These are phyloP conservation scores for Megalonaias nervosa DNA, from an alignment of 1,140 invertebrate genomes.

Conservation along the genomic window DNA sequence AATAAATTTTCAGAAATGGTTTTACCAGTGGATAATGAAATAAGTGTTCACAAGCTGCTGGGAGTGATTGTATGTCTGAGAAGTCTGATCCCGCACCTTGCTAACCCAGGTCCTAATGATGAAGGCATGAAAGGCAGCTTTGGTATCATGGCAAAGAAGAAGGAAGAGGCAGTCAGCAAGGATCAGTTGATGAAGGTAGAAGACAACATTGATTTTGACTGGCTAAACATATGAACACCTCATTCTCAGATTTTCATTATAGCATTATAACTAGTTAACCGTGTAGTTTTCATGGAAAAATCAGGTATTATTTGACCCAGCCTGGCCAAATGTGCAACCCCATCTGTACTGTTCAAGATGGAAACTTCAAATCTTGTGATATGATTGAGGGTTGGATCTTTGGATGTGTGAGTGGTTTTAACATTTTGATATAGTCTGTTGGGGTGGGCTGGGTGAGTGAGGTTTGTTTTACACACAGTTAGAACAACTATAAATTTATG, in stretches of 20 bases:
- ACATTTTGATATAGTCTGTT: too few species aligned
- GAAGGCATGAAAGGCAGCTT: slow-evolving; percentile 70
- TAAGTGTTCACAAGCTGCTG: slow-evolving; percentile 74
- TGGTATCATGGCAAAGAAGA: slow-evolving; percentile 63
- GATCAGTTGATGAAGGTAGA: slow-evolving; percentile 65
- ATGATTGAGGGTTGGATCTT: too few species aligned
- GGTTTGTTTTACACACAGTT: too few species aligned
- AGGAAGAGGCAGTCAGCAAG: slow-evolving; percentile 57
- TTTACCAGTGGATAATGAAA: slow-evolving; percentile 74
- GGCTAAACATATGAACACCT: background rate
- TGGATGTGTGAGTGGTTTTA: too few species aligned
- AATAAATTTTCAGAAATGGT: slow-evolving; percentile 72
- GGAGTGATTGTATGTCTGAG: slow-evolving; percentile 80
- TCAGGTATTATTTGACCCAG: too few species aligned
- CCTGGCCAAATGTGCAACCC: too few species aligned
- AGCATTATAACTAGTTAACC: background rate
- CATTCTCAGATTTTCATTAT: background rate
- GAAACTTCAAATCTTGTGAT: too few species aligned
- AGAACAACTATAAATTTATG: too few species aligned
- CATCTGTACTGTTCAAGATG: too few species aligned
- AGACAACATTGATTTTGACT: background rate
- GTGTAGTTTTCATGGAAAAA: too few species aligned
- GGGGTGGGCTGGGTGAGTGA: too few species aligned
- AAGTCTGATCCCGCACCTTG: slow-evolving; percentile 76
- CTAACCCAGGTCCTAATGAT: slow-evolving; percentile 33